phyloP scores from a whole-genome alignment of 2,797 vertebrate genomes.

The Xenopus petersii region DNA sequence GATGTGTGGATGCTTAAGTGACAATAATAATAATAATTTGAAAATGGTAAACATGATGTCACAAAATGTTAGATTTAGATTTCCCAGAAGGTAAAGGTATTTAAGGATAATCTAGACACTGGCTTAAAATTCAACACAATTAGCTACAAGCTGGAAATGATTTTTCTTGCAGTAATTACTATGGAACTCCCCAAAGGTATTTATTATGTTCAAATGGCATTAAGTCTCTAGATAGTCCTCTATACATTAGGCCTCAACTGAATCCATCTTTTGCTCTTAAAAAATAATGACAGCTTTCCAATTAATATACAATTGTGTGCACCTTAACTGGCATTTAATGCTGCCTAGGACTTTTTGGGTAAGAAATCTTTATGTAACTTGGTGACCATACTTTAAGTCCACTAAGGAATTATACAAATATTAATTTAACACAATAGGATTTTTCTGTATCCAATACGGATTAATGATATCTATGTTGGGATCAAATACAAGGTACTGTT shows the following conservation, averaged over 20 bases:
- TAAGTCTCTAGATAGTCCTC: constrained; percentile 52
- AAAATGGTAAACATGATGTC: constrained; percentile 48
- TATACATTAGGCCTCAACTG: constrained; percentile 26
- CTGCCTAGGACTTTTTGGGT: too few relatives aligned
- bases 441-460: too few relatives aligned
- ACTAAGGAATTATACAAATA: too few relatives aligned
- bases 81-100: constrained; percentile 58
- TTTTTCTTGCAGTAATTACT: constrained; percentile 63
- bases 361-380: too few relatives aligned
- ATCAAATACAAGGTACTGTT: too few relatives aligned
- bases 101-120: constrained; percentile 55
- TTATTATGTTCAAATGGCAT: constrained; percentile 57
- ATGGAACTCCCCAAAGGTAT: constrained; percentile 56
- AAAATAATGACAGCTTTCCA: too few relatives aligned
- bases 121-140: constrained; percentile 55
- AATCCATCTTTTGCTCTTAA: too few relatives aligned
- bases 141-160: constrained; percentile 59
- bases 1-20: constrained; percentile 41
- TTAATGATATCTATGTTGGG: too few relatives aligned
- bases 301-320: too few relatives aligned
- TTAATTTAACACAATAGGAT: too few relatives aligned
- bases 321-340: too few relatives aligned
- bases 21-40: constrained; percentile 50
- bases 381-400: too few relatives aligned
- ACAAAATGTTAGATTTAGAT: constrained; percentile 55